Evolutionary conservation across 2,113 vertebrate genomes (phyloP).

Genomic region (Pseudorectes ferrugineus): DNA sequence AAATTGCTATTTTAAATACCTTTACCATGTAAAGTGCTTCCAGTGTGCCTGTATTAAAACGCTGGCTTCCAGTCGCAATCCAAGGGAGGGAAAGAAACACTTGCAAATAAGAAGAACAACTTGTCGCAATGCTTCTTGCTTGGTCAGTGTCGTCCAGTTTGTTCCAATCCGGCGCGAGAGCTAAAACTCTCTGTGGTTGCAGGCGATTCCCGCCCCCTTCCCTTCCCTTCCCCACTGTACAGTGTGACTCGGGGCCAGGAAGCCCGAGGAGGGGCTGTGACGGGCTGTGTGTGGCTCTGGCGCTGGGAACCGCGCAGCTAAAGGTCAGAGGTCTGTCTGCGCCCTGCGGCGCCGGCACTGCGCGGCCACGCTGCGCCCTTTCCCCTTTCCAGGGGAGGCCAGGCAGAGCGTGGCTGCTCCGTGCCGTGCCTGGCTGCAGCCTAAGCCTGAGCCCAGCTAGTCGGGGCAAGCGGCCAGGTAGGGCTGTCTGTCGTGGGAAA

Average conservation of each 20-base stretch:
- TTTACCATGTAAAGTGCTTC: background rate
- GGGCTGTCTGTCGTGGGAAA: background rate
- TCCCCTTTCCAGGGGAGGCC: fast-evolving
- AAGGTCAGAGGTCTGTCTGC: background rate
- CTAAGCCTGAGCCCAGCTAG: background rate
- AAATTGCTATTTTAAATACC: background rate
- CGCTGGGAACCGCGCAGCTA: background rate
- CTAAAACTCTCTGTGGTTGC: background rate
- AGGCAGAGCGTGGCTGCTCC: background rate
- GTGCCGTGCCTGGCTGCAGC: background rate
- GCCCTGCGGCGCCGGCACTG: fast-evolving
- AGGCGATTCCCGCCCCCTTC: background rate
- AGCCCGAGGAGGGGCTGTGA: background rate
- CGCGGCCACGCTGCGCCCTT: background rate
- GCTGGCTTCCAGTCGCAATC: background rate
- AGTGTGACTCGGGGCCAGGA: background rate
- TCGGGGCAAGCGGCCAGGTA: fast-evolving
- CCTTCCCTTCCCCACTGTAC: background rate
- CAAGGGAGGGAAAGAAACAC: background rate
- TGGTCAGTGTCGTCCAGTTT: background rate
- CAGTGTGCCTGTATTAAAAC: background rate
- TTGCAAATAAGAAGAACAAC: background rate
- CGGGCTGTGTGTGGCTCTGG: background rate
- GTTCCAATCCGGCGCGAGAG: background rate
- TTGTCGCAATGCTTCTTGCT: background rate